Base-by-base conservation (phyloP, 2,888 invertebrate genomes). In the Hyposoter didymator region DNA sequence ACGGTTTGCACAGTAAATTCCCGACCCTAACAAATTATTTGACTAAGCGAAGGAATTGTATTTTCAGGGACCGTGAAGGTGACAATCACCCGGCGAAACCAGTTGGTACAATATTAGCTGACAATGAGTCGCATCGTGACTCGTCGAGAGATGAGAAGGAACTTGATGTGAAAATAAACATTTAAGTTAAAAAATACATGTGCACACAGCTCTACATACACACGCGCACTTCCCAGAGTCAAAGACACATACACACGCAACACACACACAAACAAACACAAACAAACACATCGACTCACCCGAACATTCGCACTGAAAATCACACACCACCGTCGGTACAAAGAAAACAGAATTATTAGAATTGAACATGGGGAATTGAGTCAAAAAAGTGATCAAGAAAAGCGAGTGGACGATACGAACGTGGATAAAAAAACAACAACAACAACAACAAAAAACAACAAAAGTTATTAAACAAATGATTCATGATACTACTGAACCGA, bases 21-120 rank as follows among this genome's bases (percentile, higher is more conserved):
- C 32, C 32, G n/a, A 47, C 35, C 2, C 4, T 19, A 2, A 19
- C 14, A 72, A 43, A 43, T 35, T 17, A 7, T 28, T 14, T 2
- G 39, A 69, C n/a, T 78, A 83, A 74, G 39, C 12, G 8, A 43
- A 32, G 59, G 19, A 75, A 66, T 88, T 88, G 64, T 87, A 72
- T 85, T 90, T 92, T 12, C 90, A 93, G 93, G 92, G 89, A 93
- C 92, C 88, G 91, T 93, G 89, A 93, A 93, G 92, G 93, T 93
- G 91, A 93, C 92, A 91, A 92, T 93, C 91, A 92, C 90, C 89
- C 92, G 91, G 88, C 91, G 91, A 89, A 93, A 92, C 87, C 92
- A 91, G 85, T 86, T 92, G 90, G 90, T 92, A 90, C 92, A 92
- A 90, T 92, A 92, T 87, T 92, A 90, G 87, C 69, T 87, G 88